Percentiles rank a stretch among this genome's conserved stretches.
Conservation (phyloP, 2,113 vertebrate species). For the Sylvilagus bachmani region DNA sequence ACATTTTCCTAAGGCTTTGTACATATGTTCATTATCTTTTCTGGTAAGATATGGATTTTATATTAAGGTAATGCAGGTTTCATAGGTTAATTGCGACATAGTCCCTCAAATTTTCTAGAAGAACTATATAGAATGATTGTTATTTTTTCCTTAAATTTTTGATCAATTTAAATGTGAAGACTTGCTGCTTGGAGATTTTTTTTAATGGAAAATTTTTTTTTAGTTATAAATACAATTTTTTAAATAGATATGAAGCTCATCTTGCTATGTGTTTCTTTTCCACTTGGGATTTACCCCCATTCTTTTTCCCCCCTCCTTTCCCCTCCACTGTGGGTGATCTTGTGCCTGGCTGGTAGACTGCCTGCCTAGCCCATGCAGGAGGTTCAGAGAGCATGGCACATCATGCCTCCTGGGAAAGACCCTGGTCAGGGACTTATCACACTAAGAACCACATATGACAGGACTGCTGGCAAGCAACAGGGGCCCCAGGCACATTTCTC, state of each 20-base stretch:
- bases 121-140: background rate
- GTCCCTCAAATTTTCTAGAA: background rate
- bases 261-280: background rate
- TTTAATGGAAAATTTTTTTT: background rate
- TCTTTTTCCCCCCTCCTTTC: background rate
- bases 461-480: too few relatives aligned
- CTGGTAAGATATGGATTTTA: background rate
- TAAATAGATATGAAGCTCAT: background rate
- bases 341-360: too few relatives aligned
- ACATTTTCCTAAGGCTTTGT: background rate
- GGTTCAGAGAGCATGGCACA: too few relatives aligned
- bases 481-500: too few relatives aligned
- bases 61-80: background rate
- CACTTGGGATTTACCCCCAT: background rate
- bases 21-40: background rate
- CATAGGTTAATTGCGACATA: background rate
- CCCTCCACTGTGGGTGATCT: background rate
- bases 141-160: conserved; percentile 21
- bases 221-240: background rate
- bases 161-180: background rate
- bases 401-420: too few relatives aligned
- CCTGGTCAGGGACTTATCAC: too few relatives aligned
- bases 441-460: too few relatives aligned
- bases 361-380: too few relatives aligned
- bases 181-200: background rate